Evolutionary conservation across 2,113 vertebrate genomes (phyloP).

Genomic region (Chunga burmeisteri): DNA sequence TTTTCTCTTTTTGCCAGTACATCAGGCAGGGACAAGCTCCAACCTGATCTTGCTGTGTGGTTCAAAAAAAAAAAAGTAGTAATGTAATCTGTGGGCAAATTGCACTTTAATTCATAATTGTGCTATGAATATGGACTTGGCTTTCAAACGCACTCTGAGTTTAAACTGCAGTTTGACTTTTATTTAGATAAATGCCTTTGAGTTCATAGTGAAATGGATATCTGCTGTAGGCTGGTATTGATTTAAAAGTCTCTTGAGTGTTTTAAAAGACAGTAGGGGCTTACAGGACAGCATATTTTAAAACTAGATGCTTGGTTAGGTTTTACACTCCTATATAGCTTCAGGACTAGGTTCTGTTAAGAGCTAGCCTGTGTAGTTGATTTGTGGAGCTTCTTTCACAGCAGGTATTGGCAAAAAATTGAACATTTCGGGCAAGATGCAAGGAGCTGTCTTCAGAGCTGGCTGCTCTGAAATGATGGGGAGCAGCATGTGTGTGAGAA

Average conservation of each 20-base stretch:
- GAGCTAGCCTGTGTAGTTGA: background rate
- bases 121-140: slow-evolving; percentile 78
- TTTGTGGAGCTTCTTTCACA: background rate
- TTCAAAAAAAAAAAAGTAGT: slow-evolving; percentile 52
- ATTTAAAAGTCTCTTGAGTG: slow-evolving; percentile 73
- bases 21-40: slow-evolving; percentile 48
- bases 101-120: slow-evolving; percentile 79
- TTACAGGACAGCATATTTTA: slow-evolving; percentile 41
- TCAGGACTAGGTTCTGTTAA: background rate
- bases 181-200: slow-evolving; percentile 82
- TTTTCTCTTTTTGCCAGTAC: slow-evolving; percentile 4
- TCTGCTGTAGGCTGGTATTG: slow-evolving; percentile 79
- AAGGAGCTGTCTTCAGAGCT: background rate
- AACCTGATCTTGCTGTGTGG: slow-evolving; percentile 57
- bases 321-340: background rate
- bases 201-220: slow-evolving; percentile 75
- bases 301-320: slow-evolving; percentile 32
- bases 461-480: background rate
- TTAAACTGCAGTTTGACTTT: slow-evolving; percentile 84
- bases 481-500: background rate
- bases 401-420: background rate
- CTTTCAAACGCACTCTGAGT: slow-evolving; percentile 77
- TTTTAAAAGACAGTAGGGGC: slow-evolving; percentile 66
- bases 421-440: background rate
- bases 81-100: slow-evolving; percentile 86